Percentiles rank a stretch among this genome's conserved stretches.
phyloP scores from a whole-genome alignment of 2,113 vertebrate genomes.

The Nibea albiflora region DNA sequence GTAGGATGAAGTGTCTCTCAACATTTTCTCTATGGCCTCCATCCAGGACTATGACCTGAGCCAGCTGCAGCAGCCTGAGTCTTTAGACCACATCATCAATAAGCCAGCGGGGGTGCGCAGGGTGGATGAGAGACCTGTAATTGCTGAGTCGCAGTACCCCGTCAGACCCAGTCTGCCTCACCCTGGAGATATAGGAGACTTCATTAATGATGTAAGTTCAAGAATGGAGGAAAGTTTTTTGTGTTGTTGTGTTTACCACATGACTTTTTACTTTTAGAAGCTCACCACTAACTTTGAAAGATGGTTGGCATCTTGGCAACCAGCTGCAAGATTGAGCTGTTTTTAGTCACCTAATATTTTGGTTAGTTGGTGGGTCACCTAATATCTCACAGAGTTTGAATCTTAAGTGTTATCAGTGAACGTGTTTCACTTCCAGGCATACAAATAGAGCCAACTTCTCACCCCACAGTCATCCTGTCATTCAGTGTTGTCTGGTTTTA shows the following conservation, averaged over 20 bases:
- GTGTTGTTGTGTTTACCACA: neutral
- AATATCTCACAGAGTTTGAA: too few relatives aligned
- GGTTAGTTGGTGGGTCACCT: too few relatives aligned
- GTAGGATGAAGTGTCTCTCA: neutral
- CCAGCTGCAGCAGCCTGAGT: constrained; percentile 97
- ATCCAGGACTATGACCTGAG: constrained; percentile 88
- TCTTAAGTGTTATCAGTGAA: too few relatives aligned
- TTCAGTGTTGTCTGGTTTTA: too few relatives aligned
- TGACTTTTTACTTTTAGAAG: neutral
- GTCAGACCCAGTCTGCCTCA: constrained; percentile 93
- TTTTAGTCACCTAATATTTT: too few relatives aligned
- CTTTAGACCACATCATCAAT: constrained; percentile 93
- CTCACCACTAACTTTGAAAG: too few relatives aligned
- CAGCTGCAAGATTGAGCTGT: too few relatives aligned
- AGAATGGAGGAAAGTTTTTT: neutral
- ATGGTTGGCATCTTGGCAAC: too few relatives aligned
- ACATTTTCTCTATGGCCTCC: neutral
- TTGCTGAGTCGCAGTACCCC: constrained; percentile 95
- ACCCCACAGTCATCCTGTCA: too few relatives aligned
- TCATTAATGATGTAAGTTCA: constrained; percentile 94
- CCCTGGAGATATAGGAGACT: constrained; percentile 97
- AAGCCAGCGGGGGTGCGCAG: constrained; percentile 92
- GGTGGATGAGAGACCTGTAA: constrained; percentile 95
- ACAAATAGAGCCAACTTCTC: too few relatives aligned
- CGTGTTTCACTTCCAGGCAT: too few relatives aligned